Evolutionary conservation across 2,113 vertebrate genomes (phyloP).

Genomic region (Geococcyx californianus): DNA sequence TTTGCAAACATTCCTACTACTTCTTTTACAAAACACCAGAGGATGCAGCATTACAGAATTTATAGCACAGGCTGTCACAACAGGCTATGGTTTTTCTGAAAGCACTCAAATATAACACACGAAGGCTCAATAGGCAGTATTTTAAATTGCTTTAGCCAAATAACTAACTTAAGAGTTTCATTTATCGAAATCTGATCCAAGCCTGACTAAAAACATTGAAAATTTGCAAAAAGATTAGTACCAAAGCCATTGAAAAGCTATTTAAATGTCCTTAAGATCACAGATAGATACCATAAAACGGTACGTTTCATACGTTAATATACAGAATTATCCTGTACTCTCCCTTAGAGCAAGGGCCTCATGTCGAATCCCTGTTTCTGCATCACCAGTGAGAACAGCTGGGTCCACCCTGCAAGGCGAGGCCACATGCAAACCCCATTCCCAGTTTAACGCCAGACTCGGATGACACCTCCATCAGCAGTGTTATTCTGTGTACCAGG

Average conservation of each 20-base stretch:
- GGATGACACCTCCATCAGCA: neutral
- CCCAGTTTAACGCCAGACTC: neutral
- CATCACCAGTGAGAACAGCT: neutral
- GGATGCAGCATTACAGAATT: neutral
- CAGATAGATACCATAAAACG: accelerated
- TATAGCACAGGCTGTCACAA: neutral
- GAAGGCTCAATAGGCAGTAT: neutral
- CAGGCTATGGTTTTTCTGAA: neutral
- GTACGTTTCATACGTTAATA: neutral
- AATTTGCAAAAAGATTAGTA: neutral
- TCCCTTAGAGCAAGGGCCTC: neutral
- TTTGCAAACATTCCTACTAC: neutral
- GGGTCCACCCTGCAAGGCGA: neutral
- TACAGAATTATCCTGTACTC: neutral
- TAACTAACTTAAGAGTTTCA: neutral
- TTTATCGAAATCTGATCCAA: neutral
- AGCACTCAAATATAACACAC: neutral
- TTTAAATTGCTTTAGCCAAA: too few relatives aligned
- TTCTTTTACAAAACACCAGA: neutral
- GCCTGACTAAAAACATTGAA: neutral
- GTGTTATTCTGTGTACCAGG: accelerated
- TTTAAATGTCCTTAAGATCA: neutral
- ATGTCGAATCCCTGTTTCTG: neutral
- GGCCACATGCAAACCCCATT: neutral
- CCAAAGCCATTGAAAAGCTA: neutral